Evolutionary conservation across 2,113 vertebrate genomes (phyloP).

Genomic region (Cinclus mexicanus): DNA sequence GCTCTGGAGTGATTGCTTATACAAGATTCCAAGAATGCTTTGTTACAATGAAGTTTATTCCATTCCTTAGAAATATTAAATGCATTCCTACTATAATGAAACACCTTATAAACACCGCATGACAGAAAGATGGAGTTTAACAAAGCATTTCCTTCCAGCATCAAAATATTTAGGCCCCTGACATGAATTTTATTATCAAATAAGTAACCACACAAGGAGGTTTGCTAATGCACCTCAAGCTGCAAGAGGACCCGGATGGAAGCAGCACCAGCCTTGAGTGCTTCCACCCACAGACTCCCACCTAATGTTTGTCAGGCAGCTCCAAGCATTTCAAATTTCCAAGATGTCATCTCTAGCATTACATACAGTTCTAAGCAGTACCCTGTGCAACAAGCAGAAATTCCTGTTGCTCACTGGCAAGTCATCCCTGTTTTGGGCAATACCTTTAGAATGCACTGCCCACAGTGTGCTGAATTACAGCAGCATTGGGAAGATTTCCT

Average conservation of each 20-base stretch:
- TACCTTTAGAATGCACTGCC: background rate
- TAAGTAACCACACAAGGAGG: background rate
- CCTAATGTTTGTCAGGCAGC: background rate
- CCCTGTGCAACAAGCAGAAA: background rate
- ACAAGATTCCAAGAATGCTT: background rate
- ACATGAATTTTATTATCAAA: background rate
- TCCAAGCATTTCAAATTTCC: background rate
- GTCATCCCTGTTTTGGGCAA: background rate
- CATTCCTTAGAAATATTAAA: background rate
- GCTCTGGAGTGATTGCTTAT: background rate
- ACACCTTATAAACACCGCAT: slow-evolving; percentile 24
- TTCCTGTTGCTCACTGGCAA: background rate
- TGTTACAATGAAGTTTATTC: background rate
- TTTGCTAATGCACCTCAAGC: background rate
- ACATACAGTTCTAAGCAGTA: background rate
- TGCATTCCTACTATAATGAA: slow-evolving; percentile 61
- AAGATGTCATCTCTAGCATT: background rate
- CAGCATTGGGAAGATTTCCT: background rate
- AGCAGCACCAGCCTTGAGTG: background rate
- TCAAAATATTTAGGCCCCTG: background rate
- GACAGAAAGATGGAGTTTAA: background rate
- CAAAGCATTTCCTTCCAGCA: slow-evolving; percentile 38
- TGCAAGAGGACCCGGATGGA: background rate
- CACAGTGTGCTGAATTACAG: background rate
- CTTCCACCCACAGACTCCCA: slow-evolving; percentile 12